Evolutionary conservation across 2,113 vertebrate species (phyloP).

Genomic region (Zapus hudsonius): DNA sequence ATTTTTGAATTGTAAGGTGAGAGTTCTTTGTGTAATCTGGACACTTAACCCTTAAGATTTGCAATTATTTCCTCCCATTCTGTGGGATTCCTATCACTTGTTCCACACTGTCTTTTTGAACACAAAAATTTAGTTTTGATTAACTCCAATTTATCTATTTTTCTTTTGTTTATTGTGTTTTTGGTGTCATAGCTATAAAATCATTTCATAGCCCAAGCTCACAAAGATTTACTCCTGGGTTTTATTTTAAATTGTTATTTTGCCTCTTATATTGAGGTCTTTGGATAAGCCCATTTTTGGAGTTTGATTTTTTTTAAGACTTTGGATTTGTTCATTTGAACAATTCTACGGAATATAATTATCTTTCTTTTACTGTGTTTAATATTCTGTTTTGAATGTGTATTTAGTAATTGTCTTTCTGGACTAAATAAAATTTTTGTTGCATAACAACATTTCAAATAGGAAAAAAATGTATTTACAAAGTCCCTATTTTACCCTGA

Average conservation of each 20-base stretch:
- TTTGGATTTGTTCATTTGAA: conserved; percentile 3
- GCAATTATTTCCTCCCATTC: not conserved
- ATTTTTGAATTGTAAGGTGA: not conserved
- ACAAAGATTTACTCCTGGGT: not conserved
- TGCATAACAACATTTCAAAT: conserved; percentile 34
- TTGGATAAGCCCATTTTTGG: not conserved
- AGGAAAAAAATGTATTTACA: conserved; percentile 52
- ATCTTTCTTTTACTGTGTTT: conserved; percentile 28
- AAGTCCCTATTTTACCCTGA: conserved; percentile 36
- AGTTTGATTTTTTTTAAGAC: not conserved
- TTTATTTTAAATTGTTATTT: conserved; percentile 44
- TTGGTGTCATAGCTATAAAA: not conserved
- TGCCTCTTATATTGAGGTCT: not conserved
- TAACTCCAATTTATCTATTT: not conserved
- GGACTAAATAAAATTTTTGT: not conserved
- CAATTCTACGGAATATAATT: not conserved
- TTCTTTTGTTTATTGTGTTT: not conserved
- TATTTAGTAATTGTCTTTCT: conserved; percentile 4
- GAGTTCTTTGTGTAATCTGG: not conserved
- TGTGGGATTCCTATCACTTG: not conserved
- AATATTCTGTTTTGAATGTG: not conserved
- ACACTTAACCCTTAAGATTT: not conserved
- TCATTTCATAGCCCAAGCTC: not conserved
- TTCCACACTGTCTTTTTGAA: not conserved
- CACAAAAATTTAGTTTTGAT: conserved; percentile 16